Evolutionary conservation across 2,113 vertebrate species (phyloP).

Genomic region (Eulemur macaco): DNA sequence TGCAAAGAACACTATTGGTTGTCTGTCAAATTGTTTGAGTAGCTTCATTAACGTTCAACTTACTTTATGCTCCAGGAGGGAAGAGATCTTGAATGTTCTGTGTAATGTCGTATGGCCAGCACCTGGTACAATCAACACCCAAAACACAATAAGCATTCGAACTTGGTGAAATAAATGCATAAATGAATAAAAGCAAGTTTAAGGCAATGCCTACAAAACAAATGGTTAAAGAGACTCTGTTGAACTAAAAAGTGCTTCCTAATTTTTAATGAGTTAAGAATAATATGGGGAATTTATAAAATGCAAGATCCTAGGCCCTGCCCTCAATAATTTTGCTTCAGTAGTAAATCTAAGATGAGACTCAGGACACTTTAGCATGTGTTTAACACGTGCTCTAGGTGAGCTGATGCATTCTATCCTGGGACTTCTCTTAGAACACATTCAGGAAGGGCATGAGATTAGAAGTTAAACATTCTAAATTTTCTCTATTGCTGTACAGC

Average conservation of each 20-base stretch:
- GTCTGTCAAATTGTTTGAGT: not conserved
- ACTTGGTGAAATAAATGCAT: not conserved
- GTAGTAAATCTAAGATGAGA: not conserved
- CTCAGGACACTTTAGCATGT: not conserved
- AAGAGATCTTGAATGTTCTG: not conserved
- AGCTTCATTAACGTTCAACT: not conserved
- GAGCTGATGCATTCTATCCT: not conserved
- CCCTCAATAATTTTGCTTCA: not conserved
- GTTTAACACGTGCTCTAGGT: not conserved
- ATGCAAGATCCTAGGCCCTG: not conserved
- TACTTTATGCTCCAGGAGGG: not conserved
- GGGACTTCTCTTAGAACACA: not conserved
- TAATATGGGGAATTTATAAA: not conserved
- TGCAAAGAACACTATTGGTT: not conserved
- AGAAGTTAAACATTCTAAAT: not conserved
- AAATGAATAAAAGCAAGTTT: not conserved
- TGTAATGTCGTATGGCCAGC: not conserved
- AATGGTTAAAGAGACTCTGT: not conserved
- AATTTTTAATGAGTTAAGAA: conserved; percentile 22
- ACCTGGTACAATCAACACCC: not conserved
- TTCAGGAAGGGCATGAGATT: not conserved
- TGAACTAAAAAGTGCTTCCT: not conserved
- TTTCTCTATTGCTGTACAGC: not conserved
- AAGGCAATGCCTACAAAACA: not conserved
- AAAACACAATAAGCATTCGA: not conserved